Conservation (phyloP, 2,113 vertebrate genomes). For the Smithornis capensis region DNA sequence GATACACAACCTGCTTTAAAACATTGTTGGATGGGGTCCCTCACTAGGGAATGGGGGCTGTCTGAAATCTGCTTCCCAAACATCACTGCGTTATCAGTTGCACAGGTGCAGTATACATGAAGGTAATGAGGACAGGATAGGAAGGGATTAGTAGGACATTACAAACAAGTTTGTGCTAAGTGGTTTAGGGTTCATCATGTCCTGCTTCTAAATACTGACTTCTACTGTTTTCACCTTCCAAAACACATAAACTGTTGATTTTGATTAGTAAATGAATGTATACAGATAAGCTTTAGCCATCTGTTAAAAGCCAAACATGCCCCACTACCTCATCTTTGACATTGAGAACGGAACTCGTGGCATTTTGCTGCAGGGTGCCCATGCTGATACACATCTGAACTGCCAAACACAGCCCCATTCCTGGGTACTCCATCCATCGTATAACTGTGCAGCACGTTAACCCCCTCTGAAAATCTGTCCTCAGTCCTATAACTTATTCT, state of each 20-base stretch:
- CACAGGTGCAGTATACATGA: background rate
- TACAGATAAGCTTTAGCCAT: slow-evolving; percentile 34
- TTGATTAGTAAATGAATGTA: slow-evolving; percentile 36
- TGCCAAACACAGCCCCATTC: background rate
- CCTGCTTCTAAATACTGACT: slow-evolving; percentile 30
- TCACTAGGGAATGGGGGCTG: fast-evolving
- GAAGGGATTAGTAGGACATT: slow-evolving; percentile 32
- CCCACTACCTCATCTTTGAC: background rate
- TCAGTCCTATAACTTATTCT: background rate
- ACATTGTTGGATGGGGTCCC: background rate
- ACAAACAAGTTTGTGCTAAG: slow-evolving; percentile 53
- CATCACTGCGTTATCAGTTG: background rate
- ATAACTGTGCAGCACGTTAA: background rate
- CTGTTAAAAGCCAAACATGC: background rate
- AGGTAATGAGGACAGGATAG: slow-evolving; percentile 11
- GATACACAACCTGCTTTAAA: background rate
- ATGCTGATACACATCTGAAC: background rate
- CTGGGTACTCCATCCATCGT: background rate
- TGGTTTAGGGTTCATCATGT: slow-evolving; percentile 48
- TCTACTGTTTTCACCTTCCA: slow-evolving; percentile 32
- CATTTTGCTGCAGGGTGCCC: background rate
- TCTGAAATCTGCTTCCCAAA: slow-evolving; percentile 41
- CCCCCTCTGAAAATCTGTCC: background rate
- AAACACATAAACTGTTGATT: slow-evolving; percentile 32
- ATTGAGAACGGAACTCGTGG: background rate